Percentiles rank a stretch among this genome's conserved stretches.
These are phyloP conservation scores for Rhadina sibilatrix DNA, from an alignment of 2,113 vertebrate species.

Conservation along the genomic window DNA sequence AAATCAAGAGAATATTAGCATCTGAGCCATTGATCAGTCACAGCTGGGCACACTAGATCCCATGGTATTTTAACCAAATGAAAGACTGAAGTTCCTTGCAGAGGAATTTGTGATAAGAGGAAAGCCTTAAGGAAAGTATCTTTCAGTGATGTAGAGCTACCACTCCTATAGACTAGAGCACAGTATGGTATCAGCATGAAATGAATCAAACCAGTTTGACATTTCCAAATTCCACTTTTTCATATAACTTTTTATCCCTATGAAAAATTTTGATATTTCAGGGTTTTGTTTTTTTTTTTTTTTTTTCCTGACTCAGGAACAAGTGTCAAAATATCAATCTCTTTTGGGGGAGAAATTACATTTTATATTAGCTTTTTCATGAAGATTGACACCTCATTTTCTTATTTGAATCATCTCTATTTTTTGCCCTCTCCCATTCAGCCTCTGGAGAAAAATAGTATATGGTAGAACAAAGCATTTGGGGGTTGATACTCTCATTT, in stretches of 20 bases:
- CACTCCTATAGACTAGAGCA: not conserved
- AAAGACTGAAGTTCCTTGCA: not conserved
- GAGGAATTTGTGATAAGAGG: not conserved
- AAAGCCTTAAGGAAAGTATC: not conserved
- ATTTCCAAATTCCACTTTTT: not conserved
- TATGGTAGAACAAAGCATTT: not conserved
- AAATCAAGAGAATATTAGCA: not conserved
- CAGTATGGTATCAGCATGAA: not conserved
- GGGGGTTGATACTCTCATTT: not conserved
- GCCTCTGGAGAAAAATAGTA: not conserved
- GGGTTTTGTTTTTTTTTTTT: not conserved
- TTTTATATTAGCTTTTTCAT: slow-evolving; percentile 16
- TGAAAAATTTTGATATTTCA: not conserved
- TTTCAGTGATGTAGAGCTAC: not conserved
- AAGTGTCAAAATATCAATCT: slow-evolving; percentile 10
- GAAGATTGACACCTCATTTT: slow-evolving; percentile 17
- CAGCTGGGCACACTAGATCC: not conserved
- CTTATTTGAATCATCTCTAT: not conserved
- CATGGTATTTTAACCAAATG: not conserved
- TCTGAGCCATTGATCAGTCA: not conserved
- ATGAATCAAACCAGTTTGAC: not conserved
- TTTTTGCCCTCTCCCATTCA: slow-evolving; percentile 6
- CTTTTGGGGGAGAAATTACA: not conserved
- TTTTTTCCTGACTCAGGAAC: not conserved
- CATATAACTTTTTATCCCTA: not conserved